Evolutionary conservation across 35 echinoderm and acorn worm genomes (phyloP).

Genomic region (Stichopus chloronotus): DNA sequence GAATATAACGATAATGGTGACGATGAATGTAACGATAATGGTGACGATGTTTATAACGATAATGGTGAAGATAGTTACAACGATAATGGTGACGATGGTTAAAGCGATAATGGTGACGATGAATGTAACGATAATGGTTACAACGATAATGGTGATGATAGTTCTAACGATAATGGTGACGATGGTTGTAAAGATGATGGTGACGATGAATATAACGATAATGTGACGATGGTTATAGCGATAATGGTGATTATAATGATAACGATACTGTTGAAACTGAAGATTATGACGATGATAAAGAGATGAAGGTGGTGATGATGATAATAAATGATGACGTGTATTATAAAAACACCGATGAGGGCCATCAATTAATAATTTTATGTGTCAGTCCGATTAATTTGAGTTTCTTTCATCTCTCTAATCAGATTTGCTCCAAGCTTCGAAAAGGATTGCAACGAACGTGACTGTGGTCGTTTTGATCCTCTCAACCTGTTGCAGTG

Average conservation of each 20-base stretch:
- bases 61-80: no score
- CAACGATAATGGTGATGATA: not conserved
- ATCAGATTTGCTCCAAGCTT: conserved; percentile 76
- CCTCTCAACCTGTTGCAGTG: conserved; percentile 60
- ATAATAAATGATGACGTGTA: not conserved
- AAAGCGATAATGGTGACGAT: not conserved
- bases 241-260: no score
- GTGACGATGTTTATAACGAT: not conserved
- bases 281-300: no score
- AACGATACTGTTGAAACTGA: not conserved
- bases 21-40: no score
- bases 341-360: no score
- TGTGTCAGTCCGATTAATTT: not conserved
- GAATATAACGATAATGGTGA: not conserved
- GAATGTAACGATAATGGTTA: not conserved
- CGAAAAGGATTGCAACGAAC: conserved; percentile 71
- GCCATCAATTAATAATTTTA: no score
- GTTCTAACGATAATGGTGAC: not conserved
- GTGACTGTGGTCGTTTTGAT: conserved; percentile 63
- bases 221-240: not conserved
- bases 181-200: not conserved
- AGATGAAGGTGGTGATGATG: not conserved
- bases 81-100: not conserved
- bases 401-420: not conserved
- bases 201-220: not conserved